Percentiles rank a stretch among this genome's conserved stretches.
Evolutionary conservation across 2,797 vertebrate genomes (phyloP).

Genomic region (Xenopus petersii): DNA sequence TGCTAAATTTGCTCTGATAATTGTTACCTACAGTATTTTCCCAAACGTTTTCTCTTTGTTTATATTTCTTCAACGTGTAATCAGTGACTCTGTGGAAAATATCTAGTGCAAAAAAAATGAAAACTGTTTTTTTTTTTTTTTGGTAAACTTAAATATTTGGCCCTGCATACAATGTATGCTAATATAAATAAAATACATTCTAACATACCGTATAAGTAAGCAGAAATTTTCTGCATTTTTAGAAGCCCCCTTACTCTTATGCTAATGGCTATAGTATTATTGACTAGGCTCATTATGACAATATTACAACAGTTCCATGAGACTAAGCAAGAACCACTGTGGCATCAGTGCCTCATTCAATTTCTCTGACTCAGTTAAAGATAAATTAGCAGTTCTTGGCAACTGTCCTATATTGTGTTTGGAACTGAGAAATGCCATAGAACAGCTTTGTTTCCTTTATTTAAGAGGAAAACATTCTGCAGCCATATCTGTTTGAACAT

Average conservation of each 20-base stretch:
- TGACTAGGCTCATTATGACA: neutral
- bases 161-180: no score
- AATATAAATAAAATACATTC: no score
- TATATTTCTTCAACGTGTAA: no score
- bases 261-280: neutral
- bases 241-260: neutral
- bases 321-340: neutral
- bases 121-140: no score
- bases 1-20: no score
- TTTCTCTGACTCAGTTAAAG: constrained; percentile 14
- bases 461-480: constrained; percentile 32
- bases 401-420: constrained; percentile 19
- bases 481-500: constrained; percentile 8
- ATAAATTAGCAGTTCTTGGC: constrained; percentile 25
- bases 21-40: no score
- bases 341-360: neutral
- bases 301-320: neutral
- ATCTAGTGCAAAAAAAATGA: no score
- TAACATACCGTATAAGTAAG: no score
- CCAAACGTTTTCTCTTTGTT: no score
- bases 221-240: no score
- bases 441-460: constrained; percentile 35
- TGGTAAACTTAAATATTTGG: no score
- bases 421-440: constrained; percentile 16
- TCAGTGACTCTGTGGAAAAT: no score